phyloP scores from a whole-genome alignment of 2,113 vertebrate species.

The Atlantisia rogersi region DNA sequence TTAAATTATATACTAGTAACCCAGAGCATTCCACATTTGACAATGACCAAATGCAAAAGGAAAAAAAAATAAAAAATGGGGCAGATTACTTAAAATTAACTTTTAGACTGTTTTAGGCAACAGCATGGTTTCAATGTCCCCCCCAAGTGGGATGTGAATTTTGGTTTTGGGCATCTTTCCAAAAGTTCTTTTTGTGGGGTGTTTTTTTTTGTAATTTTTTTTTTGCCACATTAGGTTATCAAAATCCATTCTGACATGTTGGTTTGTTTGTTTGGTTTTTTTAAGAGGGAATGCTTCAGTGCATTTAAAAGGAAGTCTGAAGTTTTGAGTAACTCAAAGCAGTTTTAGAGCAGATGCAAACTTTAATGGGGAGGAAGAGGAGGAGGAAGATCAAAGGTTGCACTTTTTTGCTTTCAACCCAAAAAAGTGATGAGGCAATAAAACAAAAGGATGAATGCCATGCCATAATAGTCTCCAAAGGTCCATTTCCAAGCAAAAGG shows the following conservation, averaged over 20 bases:
- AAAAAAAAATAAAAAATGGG: conserved; percentile 57
- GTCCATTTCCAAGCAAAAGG: conserved; percentile 90
- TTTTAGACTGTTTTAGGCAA: conserved; percentile 85
- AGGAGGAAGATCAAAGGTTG: conserved; percentile 83
- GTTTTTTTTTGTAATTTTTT: background rate
- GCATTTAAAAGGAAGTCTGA: conserved; percentile 85
- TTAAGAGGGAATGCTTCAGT: conserved; percentile 85
- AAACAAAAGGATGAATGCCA: conserved; percentile 93
- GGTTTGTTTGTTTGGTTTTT: conserved; percentile 10
- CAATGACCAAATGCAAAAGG: conserved; percentile 87
- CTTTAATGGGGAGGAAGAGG: conserved; percentile 81
- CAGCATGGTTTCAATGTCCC: conserved; percentile 83
- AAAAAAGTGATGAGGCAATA: conserved; percentile 94
- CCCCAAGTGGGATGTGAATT: conserved; percentile 67
- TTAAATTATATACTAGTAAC: conserved; percentile 90
- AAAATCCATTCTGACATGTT: conserved; percentile 83
- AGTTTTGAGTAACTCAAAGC: conserved; percentile 87
- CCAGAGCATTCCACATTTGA: conserved; percentile 86
- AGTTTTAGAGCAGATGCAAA: conserved; percentile 84
- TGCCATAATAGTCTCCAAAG: conserved; percentile 91
- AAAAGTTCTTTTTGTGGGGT: conserved; percentile 66
- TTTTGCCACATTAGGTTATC: conserved; percentile 76
- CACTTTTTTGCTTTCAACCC: conserved; percentile 93
- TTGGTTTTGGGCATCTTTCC: conserved; percentile 68
- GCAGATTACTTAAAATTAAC: conserved; percentile 83